Conservation (phyloP, 1,140 invertebrate species). For the Micrasema longulum region DNA sequence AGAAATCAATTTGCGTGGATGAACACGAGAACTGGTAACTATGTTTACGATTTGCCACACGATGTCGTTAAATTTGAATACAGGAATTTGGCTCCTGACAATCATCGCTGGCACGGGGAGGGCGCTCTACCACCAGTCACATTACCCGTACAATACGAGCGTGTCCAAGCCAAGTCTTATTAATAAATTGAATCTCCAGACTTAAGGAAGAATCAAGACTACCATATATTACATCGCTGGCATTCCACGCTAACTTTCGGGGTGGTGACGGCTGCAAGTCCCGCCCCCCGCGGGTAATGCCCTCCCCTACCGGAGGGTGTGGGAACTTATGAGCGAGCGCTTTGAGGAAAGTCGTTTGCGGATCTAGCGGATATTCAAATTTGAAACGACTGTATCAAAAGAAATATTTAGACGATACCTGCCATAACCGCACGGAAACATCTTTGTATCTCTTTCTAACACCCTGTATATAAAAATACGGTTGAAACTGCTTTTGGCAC, state of each 20-base stretch:
- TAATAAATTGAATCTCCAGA: conserved; percentile 40
- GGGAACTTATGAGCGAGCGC: conserved; percentile 16
- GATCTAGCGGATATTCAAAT: conserved; percentile 46
- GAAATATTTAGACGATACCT: conserved; percentile 23
- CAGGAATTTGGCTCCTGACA: conserved; percentile 34
- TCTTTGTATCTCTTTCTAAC: conserved; percentile 6
- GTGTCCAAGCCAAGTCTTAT: conserved; percentile 37
- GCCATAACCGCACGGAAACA: conserved; percentile 24
- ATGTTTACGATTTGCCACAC: conserved; percentile 12
- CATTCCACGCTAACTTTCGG: conserved; percentile 27
- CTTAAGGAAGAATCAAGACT: conserved; percentile 9
- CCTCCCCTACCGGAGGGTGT: not conserved
- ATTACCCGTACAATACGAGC: conserved; percentile 15
- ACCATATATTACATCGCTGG: conserved; percentile 19
- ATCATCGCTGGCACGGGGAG: conserved; percentile 6
- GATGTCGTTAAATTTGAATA: conserved; percentile 39
- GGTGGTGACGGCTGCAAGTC: conserved; percentile 41
- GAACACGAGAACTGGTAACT: not conserved
- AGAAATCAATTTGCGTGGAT: conserved; percentile 29
- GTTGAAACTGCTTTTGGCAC: not conserved
- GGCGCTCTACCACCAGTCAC: not conserved
- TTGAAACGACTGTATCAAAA: conserved; percentile 37
- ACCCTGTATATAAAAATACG: not conserved
- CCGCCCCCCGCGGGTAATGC: conserved; percentile 11
- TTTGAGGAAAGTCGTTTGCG: conserved; percentile 41